Evolutionary conservation across 2,113 vertebrate species (phyloP), one percentile per base, ranked within the genome.

Genomic region (Apodemus sylvaticus): DNA sequence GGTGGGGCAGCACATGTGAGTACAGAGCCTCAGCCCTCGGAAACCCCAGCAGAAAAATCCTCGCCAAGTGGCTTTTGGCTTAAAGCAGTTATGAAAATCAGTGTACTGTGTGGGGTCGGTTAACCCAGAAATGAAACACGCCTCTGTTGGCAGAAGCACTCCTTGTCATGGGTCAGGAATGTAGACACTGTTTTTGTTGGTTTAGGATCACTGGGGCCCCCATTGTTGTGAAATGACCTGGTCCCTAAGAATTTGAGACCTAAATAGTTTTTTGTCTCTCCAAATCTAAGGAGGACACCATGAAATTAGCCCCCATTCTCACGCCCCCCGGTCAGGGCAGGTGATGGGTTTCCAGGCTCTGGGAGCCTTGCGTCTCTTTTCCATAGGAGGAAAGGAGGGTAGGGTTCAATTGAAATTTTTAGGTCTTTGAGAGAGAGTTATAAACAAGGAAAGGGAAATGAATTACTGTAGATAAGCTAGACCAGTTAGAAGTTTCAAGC

Each of bases 111-210:
- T 74, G 39, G 89, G n/a, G 71, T 87, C 55, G 66, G 82, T 86
- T 89, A 79, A 92, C 78, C 91, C 91, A 86, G 60, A 96, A 86
- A 90, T 94, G n/a, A 73, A 86, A 78, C 31, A 88, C 70, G 88
- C 55, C 45, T 89, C 73, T 85, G n/a, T 66, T 96, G 94, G 76
- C 64, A 93, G 68, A 14, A 10, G 20, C n/a, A 42, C 3, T 29
- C 17, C 86, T 94, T 86, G 45, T 95, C 89, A 94, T 93, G 51
- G 39, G 16, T 91, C 71, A 79, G 95, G 92, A 93, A 94, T 95
- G 74, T 53, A 79, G 96, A 85, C 17, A 16, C 76, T 73, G 7
- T 88, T 94, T 96, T 88, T 86, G 74, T 92, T 91, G 91, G 76
- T 58, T 45, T 66, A 22, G 73, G 66, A 31, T 60, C 91, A 53